These are phyloP conservation scores for Ceriagrion tenellum DNA, from an alignment of 2,888 invertebrate genomes.

Conservation along the genomic window DNA sequence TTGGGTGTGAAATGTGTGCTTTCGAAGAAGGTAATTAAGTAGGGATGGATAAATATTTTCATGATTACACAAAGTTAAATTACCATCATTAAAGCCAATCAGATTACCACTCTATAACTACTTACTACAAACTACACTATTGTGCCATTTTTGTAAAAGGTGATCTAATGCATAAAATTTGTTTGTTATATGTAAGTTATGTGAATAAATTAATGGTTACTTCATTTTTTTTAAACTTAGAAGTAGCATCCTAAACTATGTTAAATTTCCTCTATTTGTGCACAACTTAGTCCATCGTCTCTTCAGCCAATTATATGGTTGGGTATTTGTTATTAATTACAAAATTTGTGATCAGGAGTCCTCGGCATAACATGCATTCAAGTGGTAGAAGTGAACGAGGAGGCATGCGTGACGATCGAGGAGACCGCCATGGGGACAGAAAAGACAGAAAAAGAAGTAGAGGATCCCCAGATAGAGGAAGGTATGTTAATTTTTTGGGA, in stretches of 20 bases:
- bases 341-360: slow-evolving; percentile 48
- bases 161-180: too few species aligned
- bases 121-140: too few species aligned
- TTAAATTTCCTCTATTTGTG: neutral
- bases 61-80: too few species aligned
- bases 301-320: neutral
- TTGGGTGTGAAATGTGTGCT: too few species aligned
- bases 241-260: neutral
- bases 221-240: neutral
- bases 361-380: slow-evolving; percentile 45
- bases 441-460: slow-evolving; percentile 58
- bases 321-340: neutral
- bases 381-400: slow-evolving; percentile 45
- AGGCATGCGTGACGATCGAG: slow-evolving; percentile 48
- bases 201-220: neutral
- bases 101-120: too few species aligned
- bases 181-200: too few species aligned
- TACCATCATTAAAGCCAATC: too few species aligned
- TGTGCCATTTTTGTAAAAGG: too few species aligned
- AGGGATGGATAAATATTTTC: too few species aligned
- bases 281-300: neutral
- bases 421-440: slow-evolving; percentile 58
- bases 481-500: neutral
- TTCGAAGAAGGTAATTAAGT: too few species aligned
- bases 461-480: slow-evolving; percentile 54